Conservation (phyloP, 2,888 invertebrate species). For the Masnerella sp. region DNA sequence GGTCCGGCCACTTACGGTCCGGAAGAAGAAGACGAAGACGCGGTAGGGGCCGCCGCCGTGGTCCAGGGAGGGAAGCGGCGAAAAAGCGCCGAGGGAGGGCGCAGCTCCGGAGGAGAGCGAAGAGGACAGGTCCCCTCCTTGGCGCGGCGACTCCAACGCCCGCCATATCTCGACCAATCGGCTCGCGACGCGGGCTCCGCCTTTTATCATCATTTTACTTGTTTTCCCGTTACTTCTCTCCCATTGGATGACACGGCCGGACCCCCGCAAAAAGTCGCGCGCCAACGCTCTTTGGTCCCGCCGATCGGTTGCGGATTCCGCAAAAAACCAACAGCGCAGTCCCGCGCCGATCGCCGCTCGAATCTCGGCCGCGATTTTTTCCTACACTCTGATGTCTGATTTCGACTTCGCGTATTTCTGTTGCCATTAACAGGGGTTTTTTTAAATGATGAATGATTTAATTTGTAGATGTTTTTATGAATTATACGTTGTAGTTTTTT, state of each 20-base stretch:
- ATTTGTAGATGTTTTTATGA: no score
- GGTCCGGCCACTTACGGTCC: slow-evolving; percentile 55
- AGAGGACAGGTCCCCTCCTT: slow-evolving; percentile 70
- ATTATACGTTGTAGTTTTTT: no score
- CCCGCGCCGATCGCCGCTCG: no score
- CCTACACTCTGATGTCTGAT: no score
- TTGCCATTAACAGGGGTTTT: no score
- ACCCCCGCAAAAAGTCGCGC: slow-evolving; percentile 69
- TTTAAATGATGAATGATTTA: no score
- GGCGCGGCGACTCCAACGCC: slow-evolving; percentile 75
- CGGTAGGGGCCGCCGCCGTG: slow-evolving; percentile 69
- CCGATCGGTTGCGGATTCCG: no score
- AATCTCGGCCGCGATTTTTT: no score
- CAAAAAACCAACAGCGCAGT: no score
- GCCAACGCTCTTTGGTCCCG: slow-evolving; percentile 63
- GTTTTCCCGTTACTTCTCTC: slow-evolving; percentile 77
- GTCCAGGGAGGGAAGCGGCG: slow-evolving; percentile 65
- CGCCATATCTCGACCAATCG: slow-evolving; percentile 78
- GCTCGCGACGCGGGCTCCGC: slow-evolving; percentile 77
- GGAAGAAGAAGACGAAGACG: slow-evolving; percentile 53
- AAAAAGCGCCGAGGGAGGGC: no score
- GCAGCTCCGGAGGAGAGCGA: slow-evolving; percentile 65
- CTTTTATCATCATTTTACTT: slow-evolving; percentile 78
- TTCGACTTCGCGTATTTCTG: no score
- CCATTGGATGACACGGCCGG: slow-evolving; percentile 77